Conservation (phyloP, 1,140 invertebrate species). For the Lepidurus packardi region DNA sequence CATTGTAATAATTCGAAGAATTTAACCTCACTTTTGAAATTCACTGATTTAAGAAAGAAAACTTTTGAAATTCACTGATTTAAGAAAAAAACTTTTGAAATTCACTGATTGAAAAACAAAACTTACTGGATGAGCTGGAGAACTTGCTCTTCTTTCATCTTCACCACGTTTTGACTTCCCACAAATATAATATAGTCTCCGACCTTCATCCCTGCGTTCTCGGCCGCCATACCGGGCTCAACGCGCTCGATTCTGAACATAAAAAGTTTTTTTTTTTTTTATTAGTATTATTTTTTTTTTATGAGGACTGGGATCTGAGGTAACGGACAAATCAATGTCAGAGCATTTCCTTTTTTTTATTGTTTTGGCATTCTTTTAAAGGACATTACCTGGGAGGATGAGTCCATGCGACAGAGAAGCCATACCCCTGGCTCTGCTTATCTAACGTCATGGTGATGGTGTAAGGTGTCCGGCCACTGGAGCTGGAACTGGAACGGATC, state of each 20-base stretch:
- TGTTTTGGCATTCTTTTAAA: neutral
- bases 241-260: conserved; percentile 68
- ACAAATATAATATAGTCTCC: conserved; percentile 83
- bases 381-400: conserved; percentile 60
- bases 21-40: neutral
- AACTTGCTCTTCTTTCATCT: conserved; percentile 68
- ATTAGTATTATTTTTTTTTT: neutral
- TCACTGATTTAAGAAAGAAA: neutral
- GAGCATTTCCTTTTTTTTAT: too few species aligned
- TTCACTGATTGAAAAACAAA: neutral
- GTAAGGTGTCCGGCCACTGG: conserved; percentile 67
- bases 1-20: too few species aligned
- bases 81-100: neutral
- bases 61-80: too few species aligned
- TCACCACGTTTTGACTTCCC: conserved; percentile 76
- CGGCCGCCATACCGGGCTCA: conserved; percentile 71
- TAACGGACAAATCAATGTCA: neutral
- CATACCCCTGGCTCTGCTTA: conserved; percentile 57
- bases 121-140: conserved; percentile 69
- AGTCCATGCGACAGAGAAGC: conserved; percentile 86
- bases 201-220: conserved; percentile 66
- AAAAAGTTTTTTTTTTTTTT: too few species aligned
- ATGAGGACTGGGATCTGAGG: neutral
- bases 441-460: conserved; percentile 61
- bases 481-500: neutral